These are phyloP conservation scores for Panthera tigris DNA, from an alignment of 2,113 vertebrate species.

Conservation along the genomic window DNA sequence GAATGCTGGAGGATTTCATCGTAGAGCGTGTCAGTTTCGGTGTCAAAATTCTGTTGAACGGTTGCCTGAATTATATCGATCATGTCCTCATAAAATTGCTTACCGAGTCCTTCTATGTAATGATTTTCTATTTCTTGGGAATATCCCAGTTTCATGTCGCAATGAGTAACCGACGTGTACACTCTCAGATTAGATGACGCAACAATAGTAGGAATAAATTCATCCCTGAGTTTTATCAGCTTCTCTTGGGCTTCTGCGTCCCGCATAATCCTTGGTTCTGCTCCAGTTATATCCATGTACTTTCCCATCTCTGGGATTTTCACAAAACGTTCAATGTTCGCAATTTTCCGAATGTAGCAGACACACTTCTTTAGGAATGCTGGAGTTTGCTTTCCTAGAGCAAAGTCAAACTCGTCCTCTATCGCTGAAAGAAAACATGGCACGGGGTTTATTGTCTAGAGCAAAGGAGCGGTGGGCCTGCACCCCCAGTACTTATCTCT, in stretches of 20 bases:
- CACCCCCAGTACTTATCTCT: background rate
- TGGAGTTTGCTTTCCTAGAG: conserved; percentile 97
- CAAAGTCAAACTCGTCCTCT: conserved; percentile 98
- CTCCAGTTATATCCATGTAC: conserved; percentile 94
- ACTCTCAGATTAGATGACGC: conserved; percentile 97
- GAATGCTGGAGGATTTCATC: conserved; percentile 97
- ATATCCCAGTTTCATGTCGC: conserved; percentile 98
- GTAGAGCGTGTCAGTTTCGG: conserved; percentile 93
- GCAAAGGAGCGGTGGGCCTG: background rate
- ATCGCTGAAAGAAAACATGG: conserved; percentile 88
- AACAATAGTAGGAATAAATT: conserved; percentile 97
- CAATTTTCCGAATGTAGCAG: conserved; percentile 99
- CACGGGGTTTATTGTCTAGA: conserved; percentile 55
- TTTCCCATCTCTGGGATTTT: conserved; percentile 96
- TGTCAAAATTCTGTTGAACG: conserved; percentile 98
- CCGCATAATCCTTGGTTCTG: conserved; percentile 89
- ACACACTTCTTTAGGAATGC: conserved; percentile 99
- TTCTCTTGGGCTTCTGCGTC: conserved; percentile 97
- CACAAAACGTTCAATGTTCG: conserved; percentile 96
- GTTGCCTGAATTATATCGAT: conserved; percentile 99
- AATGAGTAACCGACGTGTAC: conserved; percentile 97
- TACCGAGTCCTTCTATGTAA: conserved; percentile 98
- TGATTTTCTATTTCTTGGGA: conserved; percentile 97
- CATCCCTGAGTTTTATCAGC: conserved; percentile 95
- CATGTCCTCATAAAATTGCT: conserved; percentile 99